Conservation (phyloP, 2,797 vertebrate species). For the Pseudomugil tenellus region DNA sequence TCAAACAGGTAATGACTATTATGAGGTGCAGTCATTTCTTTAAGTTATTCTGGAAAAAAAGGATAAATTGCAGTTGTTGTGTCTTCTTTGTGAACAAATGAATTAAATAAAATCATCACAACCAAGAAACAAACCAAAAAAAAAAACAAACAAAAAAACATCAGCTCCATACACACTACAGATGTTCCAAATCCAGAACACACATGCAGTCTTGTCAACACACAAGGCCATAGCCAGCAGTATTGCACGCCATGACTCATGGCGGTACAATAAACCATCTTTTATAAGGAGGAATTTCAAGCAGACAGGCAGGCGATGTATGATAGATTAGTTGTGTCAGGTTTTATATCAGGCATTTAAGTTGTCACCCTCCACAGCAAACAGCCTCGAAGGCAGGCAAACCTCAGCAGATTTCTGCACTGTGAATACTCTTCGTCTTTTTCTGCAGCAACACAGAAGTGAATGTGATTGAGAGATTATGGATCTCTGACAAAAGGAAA, state of each 20-base stretch:
- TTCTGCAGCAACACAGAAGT: conserved; percentile 34
- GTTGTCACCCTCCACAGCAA: conserved; percentile 75
- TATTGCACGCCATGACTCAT: conserved; percentile 62
- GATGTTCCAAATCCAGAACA: conserved; percentile 50
- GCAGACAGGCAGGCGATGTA: conserved; percentile 67
- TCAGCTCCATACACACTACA: conserved; percentile 38
- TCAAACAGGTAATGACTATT: no score
- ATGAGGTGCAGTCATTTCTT: not conserved
- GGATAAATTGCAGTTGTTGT: no score
- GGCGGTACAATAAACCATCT: conserved; percentile 67
- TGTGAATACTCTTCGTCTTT: conserved; percentile 40
- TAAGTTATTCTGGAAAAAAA: not conserved
- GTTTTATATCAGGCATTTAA: conserved; percentile 83
- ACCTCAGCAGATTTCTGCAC: conserved; percentile 59
- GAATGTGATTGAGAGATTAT: conserved; percentile 63
- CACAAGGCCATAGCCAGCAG: conserved; percentile 64
- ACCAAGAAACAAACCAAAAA: conserved; percentile 8
- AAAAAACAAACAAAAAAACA: conserved; percentile 20
- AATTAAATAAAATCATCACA: not conserved
- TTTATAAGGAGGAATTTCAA: conserved; percentile 74
- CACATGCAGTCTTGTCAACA: conserved; percentile 64
- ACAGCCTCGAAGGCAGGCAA: conserved; percentile 67
- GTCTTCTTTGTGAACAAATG: not conserved
- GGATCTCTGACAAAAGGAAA: conserved; percentile 38
- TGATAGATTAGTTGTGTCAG: conserved; percentile 81